A percentile compares a stretch with the other conserved stretches of the same genome.
Conservation (phyloP, 35 echinoderm and acorn worm species). For the Chiridota heheva region DNA sequence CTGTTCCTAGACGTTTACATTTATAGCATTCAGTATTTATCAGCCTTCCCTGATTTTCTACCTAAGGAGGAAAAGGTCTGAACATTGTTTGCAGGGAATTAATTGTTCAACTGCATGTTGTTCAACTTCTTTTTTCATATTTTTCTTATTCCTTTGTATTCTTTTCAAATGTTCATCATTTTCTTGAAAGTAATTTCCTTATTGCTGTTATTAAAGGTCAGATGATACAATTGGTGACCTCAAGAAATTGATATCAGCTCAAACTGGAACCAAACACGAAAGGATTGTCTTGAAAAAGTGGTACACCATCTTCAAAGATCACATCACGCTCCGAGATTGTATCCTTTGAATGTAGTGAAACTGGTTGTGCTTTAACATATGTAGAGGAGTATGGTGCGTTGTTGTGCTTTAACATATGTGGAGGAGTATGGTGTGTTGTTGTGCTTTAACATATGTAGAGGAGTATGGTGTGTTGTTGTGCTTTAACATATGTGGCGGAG, state of each 20-base stretch:
- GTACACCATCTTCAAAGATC: constrained; percentile 98
- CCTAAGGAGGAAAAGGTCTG: background rate
- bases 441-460: background rate
- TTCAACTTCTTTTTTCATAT: constrained; percentile 31
- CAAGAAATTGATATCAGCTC: constrained; percentile 93
- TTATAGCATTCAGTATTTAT: too few species aligned
- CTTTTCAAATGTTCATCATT: too few species aligned
- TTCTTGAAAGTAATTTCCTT: too few species aligned
- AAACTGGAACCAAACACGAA: constrained; percentile 88
- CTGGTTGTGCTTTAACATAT: background rate
- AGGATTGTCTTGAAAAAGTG: constrained; percentile 98
- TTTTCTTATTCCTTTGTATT: too few species aligned
- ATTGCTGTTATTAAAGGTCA: too few species aligned
- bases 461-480: background rate
- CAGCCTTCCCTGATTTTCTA: too few species aligned
- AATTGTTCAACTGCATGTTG: background rate
- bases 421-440: too few species aligned
- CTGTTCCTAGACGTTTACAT: too few species aligned
- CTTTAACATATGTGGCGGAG: background rate
- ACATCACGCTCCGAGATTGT: constrained; percentile 93
- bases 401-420: too few species aligned
- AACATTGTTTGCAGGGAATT: background rate
- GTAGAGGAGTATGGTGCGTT: background rate
- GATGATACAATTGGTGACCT: constrained; percentile 85
- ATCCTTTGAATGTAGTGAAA: constrained; percentile 77